Percentiles rank a stretch among this genome's conserved stretches.
These are phyloP conservation scores for Antheraea pernyi DNA, from an alignment of 1,140 invertebrate species.

Conservation along the genomic window DNA sequence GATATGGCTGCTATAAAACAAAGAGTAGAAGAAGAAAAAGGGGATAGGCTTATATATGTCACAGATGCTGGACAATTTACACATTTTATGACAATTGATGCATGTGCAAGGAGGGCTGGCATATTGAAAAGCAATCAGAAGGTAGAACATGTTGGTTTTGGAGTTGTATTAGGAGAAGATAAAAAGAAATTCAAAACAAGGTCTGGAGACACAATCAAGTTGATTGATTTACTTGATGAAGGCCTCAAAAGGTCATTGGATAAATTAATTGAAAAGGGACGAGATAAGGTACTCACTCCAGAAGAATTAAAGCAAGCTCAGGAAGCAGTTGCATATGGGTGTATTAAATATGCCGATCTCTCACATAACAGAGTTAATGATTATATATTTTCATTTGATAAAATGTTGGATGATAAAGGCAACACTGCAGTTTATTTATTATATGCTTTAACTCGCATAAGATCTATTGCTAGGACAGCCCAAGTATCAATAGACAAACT, in stretches of 20 bases:
- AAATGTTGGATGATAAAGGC: slow-evolving; percentile 99
- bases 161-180: slow-evolving; percentile 98
- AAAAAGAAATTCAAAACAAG: slow-evolving; percentile 99
- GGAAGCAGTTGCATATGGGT: slow-evolving; percentile 97
- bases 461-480: slow-evolving; percentile 92
- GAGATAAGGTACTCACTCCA: slow-evolving; percentile 91
- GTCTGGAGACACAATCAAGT: slow-evolving; percentile 96
- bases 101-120: slow-evolving; percentile 85
- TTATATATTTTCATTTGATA: slow-evolving; percentile 99
- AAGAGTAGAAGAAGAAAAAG: slow-evolving; percentile 92
- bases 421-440: slow-evolving; percentile 99
- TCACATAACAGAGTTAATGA: slow-evolving; percentile 96
- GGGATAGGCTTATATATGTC: slow-evolving; percentile 96
- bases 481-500: slow-evolving; percentile 80
- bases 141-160: slow-evolving; percentile 96
- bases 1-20: slow-evolving; percentile 96
- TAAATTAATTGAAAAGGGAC: slow-evolving; percentile 94
- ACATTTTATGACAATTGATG: slow-evolving; percentile 90
- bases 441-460: slow-evolving; percentile 97
- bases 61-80: slow-evolving; percentile 96
- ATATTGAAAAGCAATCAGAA: slow-evolving; percentile 83
- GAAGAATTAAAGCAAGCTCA: slow-evolving; percentile 93
- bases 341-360: slow-evolving; percentile 99
- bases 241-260: slow-evolving; percentile 91
- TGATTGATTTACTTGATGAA: slow-evolving; percentile 96